Evolutionary conservation across 1,140 invertebrate species (phyloP).

Genomic region (Camponotus vicinus): DNA sequence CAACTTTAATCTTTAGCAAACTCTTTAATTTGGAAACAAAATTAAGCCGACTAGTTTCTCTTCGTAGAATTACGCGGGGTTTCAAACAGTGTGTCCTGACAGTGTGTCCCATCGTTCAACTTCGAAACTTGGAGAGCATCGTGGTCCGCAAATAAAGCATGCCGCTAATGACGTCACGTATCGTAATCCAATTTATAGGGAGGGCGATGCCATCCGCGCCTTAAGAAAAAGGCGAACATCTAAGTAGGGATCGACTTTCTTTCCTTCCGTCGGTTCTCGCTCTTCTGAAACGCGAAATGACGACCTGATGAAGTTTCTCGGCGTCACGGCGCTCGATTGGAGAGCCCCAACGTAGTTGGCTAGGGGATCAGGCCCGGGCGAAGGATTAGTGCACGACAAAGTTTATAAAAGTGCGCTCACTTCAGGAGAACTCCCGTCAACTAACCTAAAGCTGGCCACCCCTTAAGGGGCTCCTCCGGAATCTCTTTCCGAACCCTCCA

Average conservation of each 20-base stretch:
- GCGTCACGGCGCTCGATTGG: conserved; percentile 74
- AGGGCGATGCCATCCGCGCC: conserved; percentile 55
- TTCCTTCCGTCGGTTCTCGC: conserved; percentile 41
- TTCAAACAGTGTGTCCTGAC: conserved; percentile 24
- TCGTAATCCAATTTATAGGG: conserved; percentile 84
- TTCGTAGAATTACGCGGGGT: conserved; percentile 30
- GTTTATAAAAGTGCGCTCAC: conserved; percentile 84
- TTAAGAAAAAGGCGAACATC: conserved; percentile 74
- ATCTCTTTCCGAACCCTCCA: conserved; percentile 54
- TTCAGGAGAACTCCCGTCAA: conserved; percentile 66
- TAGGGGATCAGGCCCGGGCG: conserved; percentile 76
- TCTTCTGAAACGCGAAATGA: conserved; percentile 82
- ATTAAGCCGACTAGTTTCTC: conserved; percentile 56
- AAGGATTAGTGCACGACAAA: conserved; percentile 84
- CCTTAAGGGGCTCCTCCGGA: conserved; percentile 56
- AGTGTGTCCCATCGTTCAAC: conserved; percentile 46
- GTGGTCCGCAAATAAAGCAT: conserved; percentile 80
- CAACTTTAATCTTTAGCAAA: conserved; percentile 28
- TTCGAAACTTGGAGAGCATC: conserved; percentile 47
- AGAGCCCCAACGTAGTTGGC: conserved; percentile 62
- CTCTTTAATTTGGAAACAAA: conserved; percentile 49
- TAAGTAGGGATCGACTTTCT: conserved; percentile 77
- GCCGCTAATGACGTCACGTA: conserved; percentile 85
- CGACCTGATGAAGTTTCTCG: conserved; percentile 84
- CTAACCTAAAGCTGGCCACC: conserved; percentile 74